Percentiles rank a stretch among this genome's conserved stretches.
Evolutionary conservation across 2,888 invertebrate species (phyloP).

Genomic region (Linnaemya vulpina): DNA sequence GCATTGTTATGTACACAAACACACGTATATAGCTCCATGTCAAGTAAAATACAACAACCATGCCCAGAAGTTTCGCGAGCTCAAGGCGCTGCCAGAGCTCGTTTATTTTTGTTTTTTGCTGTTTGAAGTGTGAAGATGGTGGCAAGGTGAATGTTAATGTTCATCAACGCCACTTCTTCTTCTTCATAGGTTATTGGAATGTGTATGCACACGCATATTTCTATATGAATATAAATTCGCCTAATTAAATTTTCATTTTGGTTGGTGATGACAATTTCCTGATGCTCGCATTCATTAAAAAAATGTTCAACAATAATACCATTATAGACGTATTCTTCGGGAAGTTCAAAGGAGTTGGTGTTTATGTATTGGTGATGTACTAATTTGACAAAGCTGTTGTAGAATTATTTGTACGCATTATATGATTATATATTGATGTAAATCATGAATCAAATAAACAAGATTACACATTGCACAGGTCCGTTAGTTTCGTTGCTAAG

Average conservation of each 20-base stretch:
- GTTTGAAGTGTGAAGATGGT: conserved; percentile 21
- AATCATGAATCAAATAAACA: too few relatives aligned
- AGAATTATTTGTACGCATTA: conserved; percentile 58
- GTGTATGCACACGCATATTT: conserved; percentile 69
- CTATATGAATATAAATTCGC: conserved; percentile 38
- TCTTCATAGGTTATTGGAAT: conserved; percentile 31
- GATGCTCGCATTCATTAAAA: conserved; percentile 82
- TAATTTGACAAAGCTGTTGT: conserved; percentile 76
- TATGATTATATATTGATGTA: too few relatives aligned
- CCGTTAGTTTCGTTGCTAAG: too few relatives aligned
- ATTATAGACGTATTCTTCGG: conserved; percentile 70
- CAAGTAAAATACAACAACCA: too few relatives aligned
- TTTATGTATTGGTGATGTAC: conserved; percentile 81
- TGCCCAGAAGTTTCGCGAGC: too few relatives aligned
- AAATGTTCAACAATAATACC: conserved; percentile 82
- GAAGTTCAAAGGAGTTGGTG: conserved; percentile 47
- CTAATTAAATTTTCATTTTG: conserved; percentile 68
- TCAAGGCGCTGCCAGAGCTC: too few relatives aligned
- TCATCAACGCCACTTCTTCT: conserved; percentile 22
- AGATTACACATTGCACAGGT: too few relatives aligned
- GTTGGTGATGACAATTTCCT: conserved; percentile 80
- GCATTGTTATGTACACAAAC: too few relatives aligned
- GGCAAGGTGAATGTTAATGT: conserved; percentile 53
- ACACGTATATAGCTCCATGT: too few relatives aligned
- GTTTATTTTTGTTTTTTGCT: conserved; percentile 65